Evolutionary conservation across 2,113 vertebrate species (phyloP).

Genomic region (Gobius niger): DNA sequence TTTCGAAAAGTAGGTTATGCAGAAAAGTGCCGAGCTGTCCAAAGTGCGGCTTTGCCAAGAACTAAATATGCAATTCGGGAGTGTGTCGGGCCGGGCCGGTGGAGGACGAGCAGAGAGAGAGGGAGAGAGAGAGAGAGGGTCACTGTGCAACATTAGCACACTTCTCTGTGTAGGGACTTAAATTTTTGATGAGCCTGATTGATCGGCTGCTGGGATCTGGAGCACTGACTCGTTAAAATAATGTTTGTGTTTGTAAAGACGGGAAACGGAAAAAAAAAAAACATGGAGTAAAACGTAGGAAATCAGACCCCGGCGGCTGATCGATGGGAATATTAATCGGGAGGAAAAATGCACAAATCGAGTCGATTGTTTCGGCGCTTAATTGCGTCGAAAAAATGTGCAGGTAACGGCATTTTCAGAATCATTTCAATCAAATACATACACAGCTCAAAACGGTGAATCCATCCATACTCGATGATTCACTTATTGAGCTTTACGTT

Average conservation of each 20-base stretch:
- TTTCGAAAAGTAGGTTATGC: conserved; percentile 78
- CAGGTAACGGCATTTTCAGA: too few relatives aligned
- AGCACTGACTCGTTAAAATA: conserved; percentile 55
- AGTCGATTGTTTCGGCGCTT: too few relatives aligned
- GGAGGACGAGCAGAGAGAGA: too few relatives aligned
- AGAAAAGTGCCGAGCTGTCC: conserved; percentile 76
- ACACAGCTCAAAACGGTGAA: too few relatives aligned
- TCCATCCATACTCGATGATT: too few relatives aligned
- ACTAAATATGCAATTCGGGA: conserved; percentile 69
- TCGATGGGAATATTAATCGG: too few relatives aligned
- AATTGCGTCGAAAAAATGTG: too few relatives aligned
- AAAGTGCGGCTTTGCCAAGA: conserved; percentile 69
- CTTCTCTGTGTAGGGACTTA: conserved; percentile 50
- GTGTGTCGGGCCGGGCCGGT: conserved; percentile 29
- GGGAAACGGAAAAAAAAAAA: conserved; percentile 35
- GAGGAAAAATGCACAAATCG: too few relatives aligned
- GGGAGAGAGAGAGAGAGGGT: conserved; percentile 19
- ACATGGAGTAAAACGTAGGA: conserved; percentile 13
- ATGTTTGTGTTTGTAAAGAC: conserved; percentile 55
- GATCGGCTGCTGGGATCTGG: conserved; percentile 56
- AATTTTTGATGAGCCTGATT: conserved; percentile 71
- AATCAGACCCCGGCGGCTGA: neutral
- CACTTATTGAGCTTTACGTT: neutral
- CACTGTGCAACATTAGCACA: conserved; percentile 57
- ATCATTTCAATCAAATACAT: too few relatives aligned